A percentile compares a stretch with the other conserved stretches of the same genome.
Conservation (phyloP, 2,113 vertebrate genomes). For the Junco hyemalis region DNA sequence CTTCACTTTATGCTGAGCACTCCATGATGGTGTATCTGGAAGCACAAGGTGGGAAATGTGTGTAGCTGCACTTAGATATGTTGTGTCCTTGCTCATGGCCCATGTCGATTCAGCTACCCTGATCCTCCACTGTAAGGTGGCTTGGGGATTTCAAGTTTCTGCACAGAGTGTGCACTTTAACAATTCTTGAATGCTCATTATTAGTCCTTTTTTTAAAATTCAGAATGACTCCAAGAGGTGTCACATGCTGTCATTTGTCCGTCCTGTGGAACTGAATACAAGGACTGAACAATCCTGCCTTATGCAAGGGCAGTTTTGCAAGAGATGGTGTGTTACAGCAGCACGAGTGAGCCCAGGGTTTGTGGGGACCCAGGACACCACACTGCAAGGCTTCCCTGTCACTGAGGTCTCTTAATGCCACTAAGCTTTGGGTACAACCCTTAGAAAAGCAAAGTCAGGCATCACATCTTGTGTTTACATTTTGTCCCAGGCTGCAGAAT, state of each 20-base stretch:
- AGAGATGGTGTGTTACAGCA: background rate
- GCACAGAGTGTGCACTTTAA: background rate
- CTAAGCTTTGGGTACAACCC: background rate
- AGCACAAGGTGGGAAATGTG: background rate
- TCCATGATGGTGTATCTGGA: slow-evolving; percentile 30
- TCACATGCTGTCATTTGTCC: background rate
- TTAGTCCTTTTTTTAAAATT: background rate
- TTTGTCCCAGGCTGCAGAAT: background rate
- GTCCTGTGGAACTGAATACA: background rate
- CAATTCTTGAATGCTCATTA: background rate
- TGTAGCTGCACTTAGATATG: background rate
- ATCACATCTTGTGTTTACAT: background rate
- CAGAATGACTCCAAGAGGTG: background rate
- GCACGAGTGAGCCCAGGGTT: background rate
- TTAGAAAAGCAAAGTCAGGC: background rate
- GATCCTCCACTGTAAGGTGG: background rate
- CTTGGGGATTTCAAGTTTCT: background rate
- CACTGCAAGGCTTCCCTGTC: background rate
- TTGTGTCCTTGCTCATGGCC: background rate
- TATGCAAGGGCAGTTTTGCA: background rate
- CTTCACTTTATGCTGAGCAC: slow-evolving; percentile 26
- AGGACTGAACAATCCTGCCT: background rate
- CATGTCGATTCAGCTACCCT: background rate
- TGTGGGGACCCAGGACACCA: background rate
- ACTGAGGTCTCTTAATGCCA: background rate